Evolutionary conservation across 1,140 invertebrate species (phyloP).

Genomic region (Hyles euphorbiae): DNA sequence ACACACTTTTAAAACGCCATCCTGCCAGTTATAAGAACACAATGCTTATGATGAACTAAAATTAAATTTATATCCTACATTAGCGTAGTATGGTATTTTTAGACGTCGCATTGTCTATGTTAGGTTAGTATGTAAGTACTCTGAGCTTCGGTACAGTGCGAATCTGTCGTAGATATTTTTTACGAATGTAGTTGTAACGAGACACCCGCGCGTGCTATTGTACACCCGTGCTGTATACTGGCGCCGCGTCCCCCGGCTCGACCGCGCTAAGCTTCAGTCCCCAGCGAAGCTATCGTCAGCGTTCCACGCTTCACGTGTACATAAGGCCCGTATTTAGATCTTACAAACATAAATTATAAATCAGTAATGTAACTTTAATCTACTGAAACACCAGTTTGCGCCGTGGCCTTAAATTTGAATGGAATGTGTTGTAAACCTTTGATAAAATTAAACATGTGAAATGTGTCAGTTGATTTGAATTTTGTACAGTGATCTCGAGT

Average conservation of each 20-base stretch:
- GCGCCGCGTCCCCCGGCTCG: conserved; percentile 1
- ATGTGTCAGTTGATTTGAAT: conserved; percentile 34
- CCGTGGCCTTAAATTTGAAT: conserved; percentile 73
- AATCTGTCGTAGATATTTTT: conserved; percentile 67
- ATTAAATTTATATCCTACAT: conserved; percentile 65
- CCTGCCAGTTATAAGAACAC: conserved; percentile 70
- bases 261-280: conserved; percentile 4
- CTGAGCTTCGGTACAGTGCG: conserved; percentile 65
- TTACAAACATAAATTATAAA: conserved; percentile 51
- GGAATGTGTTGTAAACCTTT: conserved; percentile 31
- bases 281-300: conserved; percentile 5
- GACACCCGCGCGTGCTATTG: conserved; percentile 18
- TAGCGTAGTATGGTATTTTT: conserved; percentile 73
- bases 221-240: conserved; percentile 5
- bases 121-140: conserved; percentile 68
- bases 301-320: conserved; percentile 30
- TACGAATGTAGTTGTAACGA: conserved; percentile 52
- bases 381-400: conserved; percentile 73
- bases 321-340: conserved; percentile 56
- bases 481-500: conserved; percentile 50
- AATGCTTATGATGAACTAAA: conserved; percentile 72
- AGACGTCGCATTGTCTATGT: conserved; percentile 73
- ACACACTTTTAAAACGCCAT: conserved; percentile 65
- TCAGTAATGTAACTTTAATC: conserved; percentile 63
- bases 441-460: conserved; percentile 36